Base-by-base conservation (phyloP, 1,140 invertebrate species). In the Cydia strobilella region DNA sequence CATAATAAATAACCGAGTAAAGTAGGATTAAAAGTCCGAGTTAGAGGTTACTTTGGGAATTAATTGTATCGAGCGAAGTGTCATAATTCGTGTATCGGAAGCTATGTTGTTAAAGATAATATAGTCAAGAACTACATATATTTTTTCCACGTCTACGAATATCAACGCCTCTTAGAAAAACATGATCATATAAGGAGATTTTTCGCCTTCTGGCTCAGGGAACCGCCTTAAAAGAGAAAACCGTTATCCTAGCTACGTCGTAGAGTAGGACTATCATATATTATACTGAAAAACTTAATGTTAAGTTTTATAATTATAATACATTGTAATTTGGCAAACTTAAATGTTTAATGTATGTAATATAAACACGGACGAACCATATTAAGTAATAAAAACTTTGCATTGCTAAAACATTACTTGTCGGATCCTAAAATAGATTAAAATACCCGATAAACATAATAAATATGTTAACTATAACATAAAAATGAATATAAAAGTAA, bases 291-390 rank as follows among this genome's bases (percentile, higher is more conserved):
- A 23, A 9, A 59, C 20, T 23, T 59, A 59, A 59, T 12, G 2
- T 23, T 23, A 59, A 20, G n/a, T 18, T 51, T n/a, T 23, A 59
- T 39, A 39, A 31, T 39, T 39, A 39, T 59, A 59, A 59, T 59
- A 59, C 54, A 59, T 23, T 59, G 54, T 59, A 59, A 59, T 59
- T 59, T 59, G 54, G 54, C 54, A 59, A 59, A 23, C 20, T 59
- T 59, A 59, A 59, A 23, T 59, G 54, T 59, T 20, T 3, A 23
- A 59, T 23, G 54, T 23, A 23, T n/a, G 6, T 59, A 20, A 59
- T 59, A 59, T 59, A 59, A 59, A 59, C 54, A 23, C 23, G 54
- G 54, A 59, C 54, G 54, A 59, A 59, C 23, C 54, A 59, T 59
- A 18, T 59, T 59, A 59, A 59, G 54, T 59, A 59, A 59, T 23